These are phyloP conservation scores for Spodoptera frugiperda DNA, from an alignment of 1,140 invertebrate species.

Conservation along the genomic window DNA sequence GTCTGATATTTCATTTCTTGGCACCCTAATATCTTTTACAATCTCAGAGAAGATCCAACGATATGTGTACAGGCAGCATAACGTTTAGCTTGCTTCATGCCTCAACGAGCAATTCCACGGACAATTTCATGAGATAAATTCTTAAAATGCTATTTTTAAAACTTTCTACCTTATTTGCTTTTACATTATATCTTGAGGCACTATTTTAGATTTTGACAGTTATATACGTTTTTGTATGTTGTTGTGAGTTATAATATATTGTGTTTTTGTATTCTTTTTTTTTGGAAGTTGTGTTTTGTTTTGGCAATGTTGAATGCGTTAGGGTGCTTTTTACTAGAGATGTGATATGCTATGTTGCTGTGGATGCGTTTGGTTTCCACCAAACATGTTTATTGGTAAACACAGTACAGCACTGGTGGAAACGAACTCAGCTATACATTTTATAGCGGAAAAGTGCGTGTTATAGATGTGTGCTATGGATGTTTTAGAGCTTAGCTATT, in stretches of 20 bases:
- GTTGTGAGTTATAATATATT: constrained; percentile 18
- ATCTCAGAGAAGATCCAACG: constrained; percentile 23
- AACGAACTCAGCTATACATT: too few species aligned
- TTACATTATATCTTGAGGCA: constrained; percentile 10
- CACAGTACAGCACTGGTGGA: too few species aligned
- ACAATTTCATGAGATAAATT: constrained; percentile 48
- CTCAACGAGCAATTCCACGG: constrained; percentile 38
- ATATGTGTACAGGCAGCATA: constrained; percentile 37
- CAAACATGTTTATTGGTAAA: too few species aligned
- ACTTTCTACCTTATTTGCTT: constrained; percentile 37
- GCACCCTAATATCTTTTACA: constrained; percentile 37
- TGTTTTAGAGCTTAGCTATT: too few species aligned
- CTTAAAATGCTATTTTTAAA: constrained; percentile 43
- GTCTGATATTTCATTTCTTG: constrained; percentile 33
- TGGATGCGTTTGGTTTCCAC: too few species aligned
- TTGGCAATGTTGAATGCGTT: too few species aligned
- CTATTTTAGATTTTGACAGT: constrained; percentile 36
- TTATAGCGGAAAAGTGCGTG: too few species aligned
- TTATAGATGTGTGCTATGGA: too few species aligned
- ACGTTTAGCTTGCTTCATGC: constrained; percentile 36
- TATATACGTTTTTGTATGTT: background rate
- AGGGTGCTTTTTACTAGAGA: too few species aligned
- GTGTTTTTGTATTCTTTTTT: background rate
- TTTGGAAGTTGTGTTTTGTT: too few species aligned
- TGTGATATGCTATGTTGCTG: too few species aligned